phyloP scores from a whole-genome alignment of 2,113 vertebrate species.

The Pao palembangensis region DNA sequence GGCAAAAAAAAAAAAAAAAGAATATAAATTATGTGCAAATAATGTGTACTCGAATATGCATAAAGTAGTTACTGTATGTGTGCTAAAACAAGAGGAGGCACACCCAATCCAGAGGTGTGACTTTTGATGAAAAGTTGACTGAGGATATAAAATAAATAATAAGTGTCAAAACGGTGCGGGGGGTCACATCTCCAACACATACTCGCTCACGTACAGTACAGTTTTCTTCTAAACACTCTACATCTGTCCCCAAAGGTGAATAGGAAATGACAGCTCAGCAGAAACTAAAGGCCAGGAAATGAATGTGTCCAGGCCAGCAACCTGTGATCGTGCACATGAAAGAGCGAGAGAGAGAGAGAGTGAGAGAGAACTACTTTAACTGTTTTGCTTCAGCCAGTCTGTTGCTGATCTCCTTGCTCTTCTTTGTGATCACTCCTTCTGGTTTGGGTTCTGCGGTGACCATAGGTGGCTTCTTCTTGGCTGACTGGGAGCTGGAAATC shows the following conservation, averaged over 20 bases:
- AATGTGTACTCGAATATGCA: constrained; percentile 51
- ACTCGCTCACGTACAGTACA: constrained; percentile 31
- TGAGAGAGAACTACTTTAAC: constrained; percentile 74
- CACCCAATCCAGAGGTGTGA: no score
- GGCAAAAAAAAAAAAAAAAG: constrained; percentile 38
- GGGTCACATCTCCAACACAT: constrained; percentile 18
- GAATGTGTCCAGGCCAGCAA: constrained; percentile 78
- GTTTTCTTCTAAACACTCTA: constrained; percentile 47
- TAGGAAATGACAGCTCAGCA: constrained; percentile 42
- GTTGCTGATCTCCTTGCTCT: constrained; percentile 98
- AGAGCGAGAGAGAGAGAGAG: constrained; percentile 64
- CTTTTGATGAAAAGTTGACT: no score
- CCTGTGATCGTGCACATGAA: constrained; percentile 67
- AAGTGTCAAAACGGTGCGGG: no score
- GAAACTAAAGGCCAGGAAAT: constrained; percentile 66
- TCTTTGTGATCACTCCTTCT: constrained; percentile 83
- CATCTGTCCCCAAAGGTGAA: constrained; percentile 38
- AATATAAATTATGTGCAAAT: constrained; percentile 63
- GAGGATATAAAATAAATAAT: no score
- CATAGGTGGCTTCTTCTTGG: constrained; percentile 85
- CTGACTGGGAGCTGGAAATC: constrained; percentile 76
- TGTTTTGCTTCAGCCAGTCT: constrained; percentile 98
- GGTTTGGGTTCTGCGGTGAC: constrained; percentile 73
- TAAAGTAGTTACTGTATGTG: constrained; percentile 51
- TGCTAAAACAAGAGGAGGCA: constrained; percentile 35